Conservation (phyloP, 2,888 invertebrate species). For the Tridacna crocea region DNA sequence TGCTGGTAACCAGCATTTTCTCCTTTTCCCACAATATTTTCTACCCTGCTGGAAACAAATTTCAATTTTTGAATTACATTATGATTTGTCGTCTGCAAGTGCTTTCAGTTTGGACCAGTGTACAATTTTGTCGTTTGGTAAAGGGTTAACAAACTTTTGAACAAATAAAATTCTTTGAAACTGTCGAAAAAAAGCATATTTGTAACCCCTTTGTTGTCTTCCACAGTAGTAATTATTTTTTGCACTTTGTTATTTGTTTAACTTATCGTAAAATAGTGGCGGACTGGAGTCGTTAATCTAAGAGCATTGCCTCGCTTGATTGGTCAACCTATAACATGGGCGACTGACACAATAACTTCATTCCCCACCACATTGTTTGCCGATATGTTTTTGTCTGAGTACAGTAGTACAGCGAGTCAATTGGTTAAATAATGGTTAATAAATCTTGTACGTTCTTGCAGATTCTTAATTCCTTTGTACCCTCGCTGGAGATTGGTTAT, state of each 20-base stretch:
- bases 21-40: too few relatives aligned
- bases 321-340: conserved; percentile 12
- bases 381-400: conserved; percentile 21
- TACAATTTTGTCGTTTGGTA: too few relatives aligned
- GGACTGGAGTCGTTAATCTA: conserved; percentile 54
- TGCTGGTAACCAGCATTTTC: too few relatives aligned
- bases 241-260: conserved; percentile 43
- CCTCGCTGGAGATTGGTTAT: background rate
- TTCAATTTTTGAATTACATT: too few relatives aligned
- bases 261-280: conserved; percentile 39
- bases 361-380: conserved; percentile 17
- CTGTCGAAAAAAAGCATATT: too few relatives aligned
- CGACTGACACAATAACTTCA: conserved; percentile 15
- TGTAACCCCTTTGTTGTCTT: conserved; percentile 8
- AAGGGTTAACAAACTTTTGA: too few relatives aligned
- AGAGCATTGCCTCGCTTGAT: conserved; percentile 43
- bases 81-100: too few relatives aligned
- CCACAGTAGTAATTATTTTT: conserved; percentile 13
- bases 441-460: conserved; percentile 12
- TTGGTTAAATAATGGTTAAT: conserved; percentile 13
- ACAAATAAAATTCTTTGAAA: too few relatives aligned
- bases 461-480: conserved; percentile 12
- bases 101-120: too few relatives aligned
- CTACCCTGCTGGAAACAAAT: too few relatives aligned
- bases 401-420: conserved; percentile 11